Evolutionary conservation across 1,140 invertebrate genomes (phyloP).

Genomic region (Cydia pomonella): DNA sequence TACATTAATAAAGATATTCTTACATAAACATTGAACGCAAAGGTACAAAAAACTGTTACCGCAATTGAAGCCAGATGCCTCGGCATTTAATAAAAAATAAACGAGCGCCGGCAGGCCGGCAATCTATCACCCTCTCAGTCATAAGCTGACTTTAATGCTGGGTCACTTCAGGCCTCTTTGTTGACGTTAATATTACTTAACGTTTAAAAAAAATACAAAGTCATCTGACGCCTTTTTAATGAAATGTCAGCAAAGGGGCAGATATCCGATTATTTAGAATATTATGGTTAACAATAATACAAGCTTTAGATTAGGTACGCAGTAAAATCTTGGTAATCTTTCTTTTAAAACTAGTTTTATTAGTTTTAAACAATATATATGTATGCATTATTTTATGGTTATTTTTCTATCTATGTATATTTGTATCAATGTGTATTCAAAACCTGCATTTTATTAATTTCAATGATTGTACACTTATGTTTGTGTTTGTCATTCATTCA

Average conservation of each 20-base stretch:
- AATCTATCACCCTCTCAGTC: conserved; percentile 75
- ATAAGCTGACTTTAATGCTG: conserved; percentile 78
- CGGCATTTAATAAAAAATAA: conserved; percentile 76
- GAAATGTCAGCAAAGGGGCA: conserved; percentile 59
- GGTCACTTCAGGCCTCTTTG: conserved; percentile 76
- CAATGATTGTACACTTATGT: too few relatives aligned
- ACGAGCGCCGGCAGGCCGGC: conserved; percentile 55
- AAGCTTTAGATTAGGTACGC: background rate
- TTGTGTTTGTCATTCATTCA: too few relatives aligned
- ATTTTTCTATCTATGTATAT: too few relatives aligned
- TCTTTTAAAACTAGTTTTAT: too few relatives aligned
- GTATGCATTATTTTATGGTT: too few relatives aligned
- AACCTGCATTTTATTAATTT: too few relatives aligned
- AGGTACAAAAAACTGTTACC: conserved; percentile 64
- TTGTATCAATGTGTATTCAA: too few relatives aligned
- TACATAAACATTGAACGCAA: conserved; percentile 35
- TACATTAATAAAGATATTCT: background rate
- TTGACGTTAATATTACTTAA: conserved; percentile 74
- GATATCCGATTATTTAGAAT: conserved; percentile 55
- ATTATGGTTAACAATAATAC: background rate
- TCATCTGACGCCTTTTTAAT: conserved; percentile 62
- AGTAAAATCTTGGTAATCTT: too few relatives aligned
- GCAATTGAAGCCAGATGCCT: conserved; percentile 69
- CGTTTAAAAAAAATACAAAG: conserved; percentile 64
- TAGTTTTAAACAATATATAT: too few relatives aligned